Evolutionary conservation across 1,140 invertebrate species (phyloP), one percentile per base, ranked within the genome.

Genomic region (Solen grandis): DNA sequence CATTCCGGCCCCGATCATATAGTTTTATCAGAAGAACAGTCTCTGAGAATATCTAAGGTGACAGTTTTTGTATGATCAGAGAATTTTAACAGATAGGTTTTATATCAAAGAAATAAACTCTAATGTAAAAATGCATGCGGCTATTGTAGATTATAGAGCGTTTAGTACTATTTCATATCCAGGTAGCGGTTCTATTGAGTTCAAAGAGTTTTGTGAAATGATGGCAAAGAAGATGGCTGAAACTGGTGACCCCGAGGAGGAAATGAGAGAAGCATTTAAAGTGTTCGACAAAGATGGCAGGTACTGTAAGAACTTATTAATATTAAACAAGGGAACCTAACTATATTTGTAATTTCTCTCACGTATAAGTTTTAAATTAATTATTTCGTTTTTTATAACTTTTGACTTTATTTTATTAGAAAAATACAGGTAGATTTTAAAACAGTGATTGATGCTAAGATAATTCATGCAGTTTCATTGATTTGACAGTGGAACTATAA

Each of bases 251-350:
- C 78, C 78, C n/a, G 79, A 81, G 29, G 79, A 84, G 35, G 98
- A 99, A 93, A 99, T 99, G 92, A 95, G 97, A 93, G 97, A 99
- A 94, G 97, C 97, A 82, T 99, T 99, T 95, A 96, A 97, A 93
- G 97, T 99, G 84, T 98, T 98, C 93, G 97, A 99, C 93, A 99
- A 98, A 94, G 97, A 99, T 94, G 97, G 97, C 89, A 80, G 77
- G 77, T 78, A 38, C 10, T n/a, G 8, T 19, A 46, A 46, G 8
- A 10, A 46, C 8, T 10, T 46, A 19, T 19, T 46, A 19, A 46
- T 46, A 10, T 46, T 10, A 10, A 19, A 10, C 19, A 10, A 46
- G 19, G 19, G 41, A 10, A 46, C 8, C 19, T 46, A 8, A 46
- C 19, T 46, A 19, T 46, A 19, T 46, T 8, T 46, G 41, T 46